Base-by-base conservation (phyloP, 1,140 invertebrate genomes). In the Drosophila truncata region DNA sequence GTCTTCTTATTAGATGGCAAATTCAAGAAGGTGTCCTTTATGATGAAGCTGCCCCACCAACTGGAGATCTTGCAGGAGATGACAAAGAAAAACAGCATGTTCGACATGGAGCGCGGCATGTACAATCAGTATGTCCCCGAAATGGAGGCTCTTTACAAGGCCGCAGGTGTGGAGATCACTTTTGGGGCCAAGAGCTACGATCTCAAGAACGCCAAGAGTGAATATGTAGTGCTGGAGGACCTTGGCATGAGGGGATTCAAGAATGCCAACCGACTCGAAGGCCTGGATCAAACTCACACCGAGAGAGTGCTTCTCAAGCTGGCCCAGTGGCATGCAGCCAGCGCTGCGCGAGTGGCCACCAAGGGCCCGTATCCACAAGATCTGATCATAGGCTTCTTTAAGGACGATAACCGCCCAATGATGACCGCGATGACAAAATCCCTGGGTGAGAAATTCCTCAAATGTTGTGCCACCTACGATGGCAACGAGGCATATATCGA, bases 291-390 rank as follows among this genome's bases (percentile, higher is more conserved):
- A 9, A 72, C 93, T 8, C 93, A 94, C 50, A 86, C 94, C 1
- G 93, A 93, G 46, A 71, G 91, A 5, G 93, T 94, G 0, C 83
- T 95, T 0, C 93, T 92, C 44, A 93, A 93, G 11, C 72, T 95
- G 10, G 94, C 94, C 0, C 93, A 94, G 23, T 95, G 95, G 82
- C 95, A 95, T 77, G 95, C 94, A 0, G 81, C 91, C 49, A 50
- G 49, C 1, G 80, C 86, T 0, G 74, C 72, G 9, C 71, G 46
- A 94, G 93, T 92, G 77, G 93, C 52, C 93, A 95, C 93, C 80
- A 94, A 25, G 82, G 94, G 85, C 78, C 93, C 55, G 52, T 91
- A 80, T 52, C 37, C 60, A 2, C 46, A 62, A 0, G 9, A 29
- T 0, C 27, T 81, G 2, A 16, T 20, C 0, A 2, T 14, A 1